phyloP scores from a whole-genome alignment of 2,113 vertebrate species.

The Hippoglossus stenolepis region DNA sequence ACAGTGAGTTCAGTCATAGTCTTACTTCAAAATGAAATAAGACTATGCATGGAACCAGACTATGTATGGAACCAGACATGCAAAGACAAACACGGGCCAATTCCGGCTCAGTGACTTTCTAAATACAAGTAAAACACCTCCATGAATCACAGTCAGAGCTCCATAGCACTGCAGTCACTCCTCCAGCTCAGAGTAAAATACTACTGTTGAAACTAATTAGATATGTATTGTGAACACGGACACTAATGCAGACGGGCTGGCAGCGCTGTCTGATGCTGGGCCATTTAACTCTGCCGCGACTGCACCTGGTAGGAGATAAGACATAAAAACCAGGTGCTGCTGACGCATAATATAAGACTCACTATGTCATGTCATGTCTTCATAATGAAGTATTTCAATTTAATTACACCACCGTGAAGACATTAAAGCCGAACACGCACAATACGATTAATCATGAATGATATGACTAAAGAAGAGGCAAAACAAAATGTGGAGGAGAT shows the following conservation, averaged over 20 bases:
- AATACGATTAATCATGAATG: constrained; percentile 60
- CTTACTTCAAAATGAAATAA: not conserved
- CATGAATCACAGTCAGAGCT: constrained; percentile 62
- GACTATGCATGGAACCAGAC: not conserved
- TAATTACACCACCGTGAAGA: constrained; percentile 47
- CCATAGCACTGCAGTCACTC: constrained; percentile 27
- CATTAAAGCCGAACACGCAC: constrained; percentile 50
- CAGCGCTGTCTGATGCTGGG: constrained; percentile 21
- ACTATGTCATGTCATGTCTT: constrained; percentile 27
- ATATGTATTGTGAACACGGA: constrained; percentile 61
- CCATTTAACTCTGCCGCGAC: constrained; percentile 59
- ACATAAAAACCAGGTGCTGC: constrained; percentile 53
- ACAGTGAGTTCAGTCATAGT: not conserved
- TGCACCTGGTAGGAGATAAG: constrained; percentile 53
- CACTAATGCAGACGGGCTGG: constrained; percentile 46
- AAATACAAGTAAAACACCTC: constrained; percentile 33
- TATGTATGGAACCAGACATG: not conserved
- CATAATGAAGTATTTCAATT: constrained; percentile 46
- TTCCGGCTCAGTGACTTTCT: constrained; percentile 35
- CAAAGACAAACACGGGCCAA: constrained; percentile 24
- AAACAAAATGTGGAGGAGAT: constrained; percentile 56
- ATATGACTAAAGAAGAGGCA: constrained; percentile 54
- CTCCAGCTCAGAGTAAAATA: constrained; percentile 45
- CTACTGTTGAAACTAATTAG: constrained; percentile 66
- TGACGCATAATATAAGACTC: constrained; percentile 26